phyloP scores from a whole-genome alignment of 2,888 invertebrate genomes.

The Heliconius ethilla region DNA sequence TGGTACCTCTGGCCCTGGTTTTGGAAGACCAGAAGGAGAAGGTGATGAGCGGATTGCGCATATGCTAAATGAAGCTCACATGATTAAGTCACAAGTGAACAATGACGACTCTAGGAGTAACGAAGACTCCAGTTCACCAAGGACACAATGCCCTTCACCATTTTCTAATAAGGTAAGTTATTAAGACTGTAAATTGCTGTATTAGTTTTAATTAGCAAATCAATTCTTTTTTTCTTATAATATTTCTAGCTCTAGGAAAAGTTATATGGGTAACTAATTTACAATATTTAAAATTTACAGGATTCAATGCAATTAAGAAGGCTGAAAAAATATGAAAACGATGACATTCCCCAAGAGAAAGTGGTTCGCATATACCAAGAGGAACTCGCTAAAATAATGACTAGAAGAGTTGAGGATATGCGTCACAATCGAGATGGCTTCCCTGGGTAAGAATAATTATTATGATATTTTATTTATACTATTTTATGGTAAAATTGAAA shows the following conservation, averaged over 20 bases:
- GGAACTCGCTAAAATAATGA: constrained; percentile 96
- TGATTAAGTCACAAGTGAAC: constrained; percentile 86
- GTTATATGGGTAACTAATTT: neutral
- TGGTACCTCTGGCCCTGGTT: constrained; percentile 87
- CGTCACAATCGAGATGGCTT: constrained; percentile 89
- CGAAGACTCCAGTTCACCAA: constrained; percentile 90
- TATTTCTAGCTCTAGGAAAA: neutral
- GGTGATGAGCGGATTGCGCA: constrained; percentile 96
- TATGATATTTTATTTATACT: neutral
- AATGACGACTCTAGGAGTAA: constrained; percentile 87
- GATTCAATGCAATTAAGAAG: constrained; percentile 87
- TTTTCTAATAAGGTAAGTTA: constrained; percentile 85
- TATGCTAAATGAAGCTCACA: constrained; percentile 95
- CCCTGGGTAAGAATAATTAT: constrained; percentile 84
- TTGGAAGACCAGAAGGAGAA: constrained; percentile 87
- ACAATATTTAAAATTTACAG: constrained; percentile 52
- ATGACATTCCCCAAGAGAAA: constrained; percentile 98
- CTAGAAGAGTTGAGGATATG: constrained; percentile 87
- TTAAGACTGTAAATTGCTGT: constrained; percentile 18
- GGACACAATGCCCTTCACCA: constrained; percentile 90
- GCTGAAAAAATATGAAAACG: constrained; percentile 93
- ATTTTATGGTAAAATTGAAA: neutral
- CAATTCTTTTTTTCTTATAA: neutral
- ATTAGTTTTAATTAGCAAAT: neutral
- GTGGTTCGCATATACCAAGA: constrained; percentile 97